Evolutionary conservation across 2,113 vertebrate species (phyloP).

Genomic region (Rhabdomys dilectus): DNA sequence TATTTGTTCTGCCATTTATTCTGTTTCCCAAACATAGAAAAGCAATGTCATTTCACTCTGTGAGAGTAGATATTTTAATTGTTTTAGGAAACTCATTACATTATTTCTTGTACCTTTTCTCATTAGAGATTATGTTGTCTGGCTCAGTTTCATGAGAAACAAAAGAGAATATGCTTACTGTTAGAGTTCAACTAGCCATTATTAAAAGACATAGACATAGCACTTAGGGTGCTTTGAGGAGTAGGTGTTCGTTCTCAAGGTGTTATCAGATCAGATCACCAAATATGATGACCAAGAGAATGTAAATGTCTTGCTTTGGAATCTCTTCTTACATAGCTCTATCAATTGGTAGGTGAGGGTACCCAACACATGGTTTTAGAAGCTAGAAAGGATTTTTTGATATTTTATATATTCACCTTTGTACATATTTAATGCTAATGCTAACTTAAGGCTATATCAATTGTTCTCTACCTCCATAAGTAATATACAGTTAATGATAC

Average conservation of each 20-base stretch:
- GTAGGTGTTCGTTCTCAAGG: not conserved
- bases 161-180: not conserved
- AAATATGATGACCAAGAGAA: not conserved
- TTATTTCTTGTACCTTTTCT: conserved; percentile 7
- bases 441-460: not conserved
- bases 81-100: not conserved
- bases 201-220: not conserved
- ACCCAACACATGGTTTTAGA: not conserved
- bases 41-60: not conserved
- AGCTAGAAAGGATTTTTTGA: not conserved
- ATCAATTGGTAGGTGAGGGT: not conserved
- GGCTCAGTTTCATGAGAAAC: not conserved
- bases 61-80: conserved; percentile 29
- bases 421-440: not conserved
- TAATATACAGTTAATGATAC: not conserved
- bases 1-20: too few species aligned
- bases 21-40: not conserved
- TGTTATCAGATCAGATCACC: not conserved
- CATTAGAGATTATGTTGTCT: not conserved
- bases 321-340: not conserved
- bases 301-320: not conserved
- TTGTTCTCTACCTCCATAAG: not conserved
- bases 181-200: not conserved
- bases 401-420: not conserved
- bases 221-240: not conserved